Evolutionary conservation across 2,888 invertebrate genomes (phyloP).

Genomic region (Erpobdella octoculata): DNA sequence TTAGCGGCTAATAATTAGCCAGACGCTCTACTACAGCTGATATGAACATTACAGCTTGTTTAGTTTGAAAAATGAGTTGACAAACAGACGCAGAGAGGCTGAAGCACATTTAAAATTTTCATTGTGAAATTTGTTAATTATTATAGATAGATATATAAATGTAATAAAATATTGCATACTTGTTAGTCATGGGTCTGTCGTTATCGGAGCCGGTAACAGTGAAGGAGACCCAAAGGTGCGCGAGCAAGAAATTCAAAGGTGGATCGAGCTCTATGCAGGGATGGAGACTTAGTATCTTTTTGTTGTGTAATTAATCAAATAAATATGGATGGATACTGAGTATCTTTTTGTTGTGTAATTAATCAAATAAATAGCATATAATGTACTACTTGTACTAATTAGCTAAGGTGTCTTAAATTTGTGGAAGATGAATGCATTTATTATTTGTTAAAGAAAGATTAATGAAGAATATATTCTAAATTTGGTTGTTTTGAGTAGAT

Average conservation of each 20-base stretch:
- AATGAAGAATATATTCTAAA: no score
- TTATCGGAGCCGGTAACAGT: constrained; percentile 87
- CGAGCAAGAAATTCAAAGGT: constrained; percentile 59
- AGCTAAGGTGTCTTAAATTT: background rate
- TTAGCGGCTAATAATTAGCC: no score
- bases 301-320: background rate
- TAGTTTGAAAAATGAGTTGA: no score
- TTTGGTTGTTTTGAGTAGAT: no score
- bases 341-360: background rate
- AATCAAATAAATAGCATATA: background rate
- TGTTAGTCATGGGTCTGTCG: constrained; percentile 81
- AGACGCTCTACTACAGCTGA: no score
- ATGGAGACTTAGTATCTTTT: constrained; percentile 76
- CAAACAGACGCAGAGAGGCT: no score
- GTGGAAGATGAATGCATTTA: background rate
- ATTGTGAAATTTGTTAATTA: no score
- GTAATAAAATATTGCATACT: no score
- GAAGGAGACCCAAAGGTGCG: constrained; percentile 54
- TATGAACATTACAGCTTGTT: no score
- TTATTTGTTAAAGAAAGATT: no score
- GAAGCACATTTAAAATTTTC: no score
- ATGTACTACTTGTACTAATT: background rate
- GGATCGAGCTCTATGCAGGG: constrained; percentile 99
- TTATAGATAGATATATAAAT: no score
- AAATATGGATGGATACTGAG: background rate